These are phyloP conservation scores for Penelope pileata DNA, from an alignment of 2,113 vertebrate genomes.

Conservation along the genomic window DNA sequence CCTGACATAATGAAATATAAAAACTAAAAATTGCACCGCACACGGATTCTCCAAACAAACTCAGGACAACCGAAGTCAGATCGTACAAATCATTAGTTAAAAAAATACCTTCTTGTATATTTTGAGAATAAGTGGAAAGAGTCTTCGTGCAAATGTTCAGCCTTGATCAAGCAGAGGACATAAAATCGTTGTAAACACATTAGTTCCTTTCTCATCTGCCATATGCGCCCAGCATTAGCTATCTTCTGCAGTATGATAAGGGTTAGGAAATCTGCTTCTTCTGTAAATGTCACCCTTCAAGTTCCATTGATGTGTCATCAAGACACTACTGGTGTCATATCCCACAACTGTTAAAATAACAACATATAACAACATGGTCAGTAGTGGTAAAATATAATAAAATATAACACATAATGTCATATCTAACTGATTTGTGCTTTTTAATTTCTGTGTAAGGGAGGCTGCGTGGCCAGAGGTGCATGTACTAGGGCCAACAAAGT, in stretches of 20 bases:
- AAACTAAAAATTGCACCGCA: slow-evolving; percentile 60
- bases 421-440: neutral
- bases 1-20: slow-evolving; percentile 32
- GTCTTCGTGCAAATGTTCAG: slow-evolving; percentile 57
- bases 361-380: neutral
- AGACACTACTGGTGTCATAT: slow-evolving; percentile 97
- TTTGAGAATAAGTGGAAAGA: slow-evolving; percentile 67
- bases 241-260: slow-evolving; percentile 37
- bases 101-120: slow-evolving; percentile 77
- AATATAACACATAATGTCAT: neutral
- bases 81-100: slow-evolving; percentile 72
- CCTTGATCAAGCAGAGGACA: slow-evolving; percentile 1
- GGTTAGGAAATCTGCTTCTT: slow-evolving; percentile 45
- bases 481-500: neutral
- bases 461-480: neutral
- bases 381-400: neutral
- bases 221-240: neutral
- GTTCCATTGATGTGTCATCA: slow-evolving; percentile 74
- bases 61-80: slow-evolving; percentile 61
- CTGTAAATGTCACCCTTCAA: slow-evolving; percentile 19
- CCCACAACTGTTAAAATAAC: slow-evolving; percentile 87
- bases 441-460: neutral
- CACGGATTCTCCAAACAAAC: slow-evolving; percentile 47
- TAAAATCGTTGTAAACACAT: neutral
- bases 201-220: slow-evolving; percentile 8